Conservation (phyloP, 2,888 invertebrate species). For the Axea sp. region DNA sequence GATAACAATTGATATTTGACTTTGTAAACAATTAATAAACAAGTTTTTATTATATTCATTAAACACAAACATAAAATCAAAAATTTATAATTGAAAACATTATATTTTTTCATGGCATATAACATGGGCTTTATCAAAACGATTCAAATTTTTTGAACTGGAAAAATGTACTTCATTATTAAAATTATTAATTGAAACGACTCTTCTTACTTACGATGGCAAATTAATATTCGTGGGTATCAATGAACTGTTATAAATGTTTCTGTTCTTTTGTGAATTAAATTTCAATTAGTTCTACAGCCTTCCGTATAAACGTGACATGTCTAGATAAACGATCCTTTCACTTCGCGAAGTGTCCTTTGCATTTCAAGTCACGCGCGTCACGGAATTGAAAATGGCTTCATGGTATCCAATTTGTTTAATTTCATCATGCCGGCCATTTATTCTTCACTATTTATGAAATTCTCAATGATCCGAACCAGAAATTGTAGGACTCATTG, state of each 20-base stretch:
- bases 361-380: conserved; percentile 55
- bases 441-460: conserved; percentile 33
- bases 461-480: conserved; percentile 9
- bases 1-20: too few relatives aligned
- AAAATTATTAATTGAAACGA: too few relatives aligned
- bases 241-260: conserved; percentile 38
- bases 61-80: too few relatives aligned
- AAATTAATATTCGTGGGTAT: conserved; percentile 17
- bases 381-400: conserved; percentile 40
- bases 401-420: conserved; percentile 50
- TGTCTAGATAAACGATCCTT: conserved; percentile 43
- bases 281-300: conserved; percentile 42
- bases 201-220: too few relatives aligned
- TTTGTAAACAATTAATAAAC: too few relatives aligned
- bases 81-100: too few relatives aligned
- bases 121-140: too few relatives aligned
- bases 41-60: too few relatives aligned
- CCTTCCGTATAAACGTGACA: conserved; percentile 31
- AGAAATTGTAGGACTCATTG: conserved; percentile 12
- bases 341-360: conserved; percentile 26
- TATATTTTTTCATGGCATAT: too few relatives aligned
- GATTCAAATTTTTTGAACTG: too few relatives aligned
- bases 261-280: conserved; percentile 37
- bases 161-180: too few relatives aligned
- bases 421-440: conserved; percentile 42